Base-by-base conservation (phyloP, 2,888 invertebrate species). In the Itoplectis maculator region DNA sequence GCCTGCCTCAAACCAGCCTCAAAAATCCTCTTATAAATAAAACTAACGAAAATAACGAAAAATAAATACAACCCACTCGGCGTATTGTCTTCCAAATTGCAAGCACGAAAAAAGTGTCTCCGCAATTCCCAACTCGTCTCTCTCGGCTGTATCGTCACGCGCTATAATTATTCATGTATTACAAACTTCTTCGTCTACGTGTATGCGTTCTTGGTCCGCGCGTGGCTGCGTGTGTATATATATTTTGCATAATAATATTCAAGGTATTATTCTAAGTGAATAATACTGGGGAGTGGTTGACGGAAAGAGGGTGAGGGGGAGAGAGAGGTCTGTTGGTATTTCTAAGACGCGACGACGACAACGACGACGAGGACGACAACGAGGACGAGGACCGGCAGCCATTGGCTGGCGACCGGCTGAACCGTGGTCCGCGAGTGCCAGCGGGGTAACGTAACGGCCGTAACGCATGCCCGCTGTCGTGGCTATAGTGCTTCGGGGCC, bases 401-500 rank as follows among this genome's bases (percentile, higher is more conserved):
- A 45, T 59, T 45, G 45, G 59, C 18, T 45, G 70, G 59, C 56
- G 45, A 59, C 35, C 29, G 42, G 70, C 35, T 72, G 42, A 47
- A 56, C 70, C n/a, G 59, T 47, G 70, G 70, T 59, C 70, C 70
- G 45, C 56, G 56, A 45, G 59, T 79, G 49, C 59, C 73, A 59
- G 73, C 29, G 37, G 45, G 49, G 68, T 56, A 59, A 76, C 66
- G 68, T 51, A 37, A 73, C 66, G 63, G 59, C 54, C 56, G 42
- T 78, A 78, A 78, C 72, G 78, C 66, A 79, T 79, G 59, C 37
- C 61, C 54, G 59, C 74, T 79, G 68, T 63, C 74, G 72, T 37
- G 29, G 37, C 51, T 76, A 72, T 65, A 63, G 54, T 69, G 59
- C 66, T 81, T 51, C n/a, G 66, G 68, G 72, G 56, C 66, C 47